These are phyloP conservation scores for Nasonovia ribisnigri DNA, from an alignment of 2,888 invertebrate species.

Conservation along the genomic window DNA sequence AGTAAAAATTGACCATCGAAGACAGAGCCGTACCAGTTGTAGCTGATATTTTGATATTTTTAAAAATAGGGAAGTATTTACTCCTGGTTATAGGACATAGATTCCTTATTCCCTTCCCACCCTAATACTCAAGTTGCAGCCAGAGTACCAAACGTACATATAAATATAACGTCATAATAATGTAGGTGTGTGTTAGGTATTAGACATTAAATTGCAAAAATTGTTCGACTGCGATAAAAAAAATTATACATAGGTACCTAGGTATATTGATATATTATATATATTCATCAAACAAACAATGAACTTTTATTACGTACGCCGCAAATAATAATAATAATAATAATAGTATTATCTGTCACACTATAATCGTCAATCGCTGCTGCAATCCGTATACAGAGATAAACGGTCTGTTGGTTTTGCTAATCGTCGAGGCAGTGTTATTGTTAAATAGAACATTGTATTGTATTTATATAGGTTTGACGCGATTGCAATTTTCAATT, in stretches of 20 bases:
- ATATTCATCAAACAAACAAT: background rate
- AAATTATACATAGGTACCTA: too few species aligned
- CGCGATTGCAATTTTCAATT: background rate
- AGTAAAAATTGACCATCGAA: background rate
- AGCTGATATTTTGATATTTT: background rate
- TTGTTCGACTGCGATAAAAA: background rate
- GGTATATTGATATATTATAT: background rate
- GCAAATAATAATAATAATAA: background rate
- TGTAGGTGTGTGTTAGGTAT: background rate
- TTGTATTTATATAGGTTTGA: background rate
- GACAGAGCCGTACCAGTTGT: too few species aligned
- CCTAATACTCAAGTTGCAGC: background rate
- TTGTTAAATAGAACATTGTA: background rate
- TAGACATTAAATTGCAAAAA: background rate
- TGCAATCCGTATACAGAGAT: background rate
- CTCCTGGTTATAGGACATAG: background rate
- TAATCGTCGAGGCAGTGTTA: background rate
- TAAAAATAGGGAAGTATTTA: background rate
- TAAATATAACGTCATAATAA: background rate
- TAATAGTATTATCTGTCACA: background rate
- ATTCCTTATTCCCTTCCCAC: background rate
- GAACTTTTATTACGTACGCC: background rate
- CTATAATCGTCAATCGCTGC: background rate
- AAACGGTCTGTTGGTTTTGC: constrained; percentile 10
- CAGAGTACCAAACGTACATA: background rate